Conservation (phyloP, 2,113 vertebrate genomes). For the Taxidea taxus region DNA sequence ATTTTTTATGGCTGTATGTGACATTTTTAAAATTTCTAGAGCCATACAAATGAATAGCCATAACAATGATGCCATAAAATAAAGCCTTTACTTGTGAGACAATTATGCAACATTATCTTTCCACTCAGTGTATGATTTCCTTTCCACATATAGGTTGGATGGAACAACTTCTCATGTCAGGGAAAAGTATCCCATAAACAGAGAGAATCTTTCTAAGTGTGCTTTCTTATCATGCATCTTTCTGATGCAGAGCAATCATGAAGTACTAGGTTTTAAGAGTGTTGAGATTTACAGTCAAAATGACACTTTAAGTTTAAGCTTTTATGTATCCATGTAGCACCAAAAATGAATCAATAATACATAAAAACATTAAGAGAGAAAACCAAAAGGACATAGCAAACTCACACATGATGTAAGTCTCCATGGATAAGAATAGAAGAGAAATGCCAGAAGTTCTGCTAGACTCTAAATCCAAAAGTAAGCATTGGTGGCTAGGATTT, state of each 20-base stretch:
- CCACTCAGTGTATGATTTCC: background rate
- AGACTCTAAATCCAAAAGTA: conserved; percentile 5
- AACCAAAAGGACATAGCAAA: background rate
- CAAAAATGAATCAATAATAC: background rate
- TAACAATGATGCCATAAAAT: background rate
- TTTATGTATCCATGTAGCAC: background rate
- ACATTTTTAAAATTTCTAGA: conserved; percentile 23
- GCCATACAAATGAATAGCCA: background rate
- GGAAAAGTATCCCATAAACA: background rate
- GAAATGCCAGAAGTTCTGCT: background rate
- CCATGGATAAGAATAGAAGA: background rate
- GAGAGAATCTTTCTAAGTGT: background rate
- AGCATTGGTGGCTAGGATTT: background rate
- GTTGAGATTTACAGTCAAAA: background rate
- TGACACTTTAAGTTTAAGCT: background rate
- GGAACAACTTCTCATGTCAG: background rate
- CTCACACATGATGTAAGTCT: background rate
- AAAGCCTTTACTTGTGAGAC: background rate
- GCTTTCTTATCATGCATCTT: background rate
- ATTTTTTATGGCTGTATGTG: background rate
- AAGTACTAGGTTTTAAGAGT: background rate
- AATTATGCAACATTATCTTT: background rate
- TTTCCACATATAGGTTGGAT: background rate
- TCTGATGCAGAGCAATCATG: background rate
- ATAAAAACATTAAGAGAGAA: conserved; percentile 12